Evolutionary conservation across 23 tunicate species (phyloP), one percentile per base, ranked within the genome.

Genomic region (Ciona savignyi): DNA sequence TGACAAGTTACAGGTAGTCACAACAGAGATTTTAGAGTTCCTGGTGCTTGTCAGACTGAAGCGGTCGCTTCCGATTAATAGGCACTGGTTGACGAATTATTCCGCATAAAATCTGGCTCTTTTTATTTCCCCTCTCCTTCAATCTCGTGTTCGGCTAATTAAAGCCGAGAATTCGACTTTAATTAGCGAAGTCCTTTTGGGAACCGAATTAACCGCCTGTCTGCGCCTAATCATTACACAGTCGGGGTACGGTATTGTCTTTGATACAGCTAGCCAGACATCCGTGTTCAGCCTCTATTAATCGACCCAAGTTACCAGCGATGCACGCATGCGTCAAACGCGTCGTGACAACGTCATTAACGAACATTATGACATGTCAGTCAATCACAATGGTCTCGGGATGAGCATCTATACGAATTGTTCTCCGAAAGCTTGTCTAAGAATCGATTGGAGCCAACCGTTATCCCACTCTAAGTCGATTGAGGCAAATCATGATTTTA

Each of bases 301-400:
- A 22, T 34, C 51, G 9, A 35, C 73, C 48, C 51, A 23, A 6
- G 33, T 67, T 42, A 42, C 33, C 29, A 27, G 71, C 26, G 75
- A 25, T 19, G 62, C 75, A 34, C 64, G 65, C 64, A 72, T 72
- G 77, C 77, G 77, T 72, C 29, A 49, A 72, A 72, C 28, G 2
- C 31, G 6, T 19, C 28, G 65, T 49, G 65, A 72, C 77, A 42
- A 25, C 68, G 68, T 64, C 68, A 64, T 64, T 64, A 64, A 9
- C 68, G 68, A 64, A 64, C 27, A 64, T 24, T 23, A 64, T 64
- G 68, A 64, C 28, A 4, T 42, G 56, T 15, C 56, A 42, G 56
- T 42, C 56, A 42, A 42, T 42, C 56, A 42, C 56, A 42, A 42
- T 42, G 56, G 56, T 15, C 56, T 9, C 56, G 15, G 15, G 56